Conservation (phyloP, 2,113 vertebrate species). For the Gorilla gorilla region DNA sequence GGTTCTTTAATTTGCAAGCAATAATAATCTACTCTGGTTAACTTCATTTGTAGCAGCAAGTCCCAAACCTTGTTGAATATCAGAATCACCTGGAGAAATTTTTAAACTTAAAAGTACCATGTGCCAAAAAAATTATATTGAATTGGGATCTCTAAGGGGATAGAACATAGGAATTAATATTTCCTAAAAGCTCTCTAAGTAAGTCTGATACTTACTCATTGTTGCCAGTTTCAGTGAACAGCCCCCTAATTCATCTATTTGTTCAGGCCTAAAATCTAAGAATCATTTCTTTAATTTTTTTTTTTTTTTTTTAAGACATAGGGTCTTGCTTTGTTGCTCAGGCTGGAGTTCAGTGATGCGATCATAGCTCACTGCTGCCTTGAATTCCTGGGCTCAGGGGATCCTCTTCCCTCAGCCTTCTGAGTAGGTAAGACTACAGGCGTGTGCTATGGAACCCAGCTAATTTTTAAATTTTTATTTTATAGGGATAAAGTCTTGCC, state of each 20-base stretch:
- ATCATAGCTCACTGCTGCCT: too few relatives aligned
- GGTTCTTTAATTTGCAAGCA: not conserved
- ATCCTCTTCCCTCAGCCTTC: too few relatives aligned
- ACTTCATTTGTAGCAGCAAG: not conserved
- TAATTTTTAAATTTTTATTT: too few relatives aligned
- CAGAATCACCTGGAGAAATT: not conserved
- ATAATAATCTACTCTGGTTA: not conserved
- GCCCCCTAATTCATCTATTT: conserved; percentile 10
- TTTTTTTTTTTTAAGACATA: not conserved
- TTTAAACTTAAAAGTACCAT: not conserved
- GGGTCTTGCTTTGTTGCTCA: too few relatives aligned
- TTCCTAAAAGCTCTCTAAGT: not conserved
- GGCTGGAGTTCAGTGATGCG: too few relatives aligned
- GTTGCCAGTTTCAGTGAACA: not conserved
- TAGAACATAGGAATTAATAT: not conserved
- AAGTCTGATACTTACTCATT: not conserved
- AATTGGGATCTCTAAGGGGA: not conserved
- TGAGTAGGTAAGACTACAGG: too few relatives aligned
- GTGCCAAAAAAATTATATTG: not conserved
- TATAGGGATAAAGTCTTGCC: too few relatives aligned
- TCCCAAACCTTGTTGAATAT: not conserved
- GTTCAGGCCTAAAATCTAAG: not conserved
- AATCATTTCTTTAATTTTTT: not conserved
- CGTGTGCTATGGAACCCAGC: too few relatives aligned
- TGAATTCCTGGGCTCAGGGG: too few relatives aligned